These are phyloP conservation scores for Ardeotis arabs DNA, from an alignment of 2,113 vertebrate genomes.

Conservation along the genomic window DNA sequence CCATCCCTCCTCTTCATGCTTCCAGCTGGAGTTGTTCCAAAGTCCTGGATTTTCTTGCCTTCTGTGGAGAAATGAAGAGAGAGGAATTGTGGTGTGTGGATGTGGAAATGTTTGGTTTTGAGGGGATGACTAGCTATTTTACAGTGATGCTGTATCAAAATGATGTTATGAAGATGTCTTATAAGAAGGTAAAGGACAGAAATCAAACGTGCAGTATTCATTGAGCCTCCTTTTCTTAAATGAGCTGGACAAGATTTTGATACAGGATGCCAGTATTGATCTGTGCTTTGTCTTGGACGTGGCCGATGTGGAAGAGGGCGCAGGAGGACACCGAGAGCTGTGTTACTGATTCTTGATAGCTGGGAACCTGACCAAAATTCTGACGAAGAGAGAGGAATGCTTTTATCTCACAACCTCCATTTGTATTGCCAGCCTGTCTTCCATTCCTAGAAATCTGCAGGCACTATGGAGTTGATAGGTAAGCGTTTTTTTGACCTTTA, in stretches of 20 bases:
- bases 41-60: neutral
- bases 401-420: neutral
- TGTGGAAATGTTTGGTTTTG: neutral
- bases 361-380: neutral
- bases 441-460: neutral
- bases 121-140: neutral
- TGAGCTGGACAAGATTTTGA: slow-evolving; percentile 39
- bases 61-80: neutral
- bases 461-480: neutral
- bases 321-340: neutral
- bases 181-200: neutral
- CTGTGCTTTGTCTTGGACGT: slow-evolving; percentile 19
- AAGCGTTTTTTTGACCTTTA: neutral
- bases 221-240: neutral
- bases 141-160: neutral
- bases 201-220: neutral
- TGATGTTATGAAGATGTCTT: neutral
- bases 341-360: neutral
- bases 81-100: neutral
- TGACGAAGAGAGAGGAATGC: neutral
- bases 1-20: neutral
- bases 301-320: slow-evolving; percentile 9
- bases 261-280: neutral
- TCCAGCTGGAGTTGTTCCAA: neutral
- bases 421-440: neutral